These are phyloP conservation scores for Mylabris phalerata DNA, from an alignment of 1,140 invertebrate species.

Conservation along the genomic window DNA sequence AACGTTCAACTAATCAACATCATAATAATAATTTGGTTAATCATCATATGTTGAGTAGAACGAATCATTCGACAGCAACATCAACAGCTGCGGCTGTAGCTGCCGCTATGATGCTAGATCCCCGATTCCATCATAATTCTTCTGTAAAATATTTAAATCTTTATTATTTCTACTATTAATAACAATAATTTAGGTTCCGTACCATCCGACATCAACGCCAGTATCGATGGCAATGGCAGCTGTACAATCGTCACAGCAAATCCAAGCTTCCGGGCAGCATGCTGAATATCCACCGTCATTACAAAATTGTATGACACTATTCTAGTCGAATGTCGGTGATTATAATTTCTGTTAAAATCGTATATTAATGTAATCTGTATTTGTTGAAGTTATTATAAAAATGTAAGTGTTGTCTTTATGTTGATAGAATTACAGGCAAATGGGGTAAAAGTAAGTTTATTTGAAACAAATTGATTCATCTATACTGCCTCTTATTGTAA, in stretches of 20 bases:
- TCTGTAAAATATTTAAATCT: conserved; percentile 24
- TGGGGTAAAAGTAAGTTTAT: too few relatives aligned
- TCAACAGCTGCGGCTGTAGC: conserved; percentile 41
- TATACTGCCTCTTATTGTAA: too few relatives aligned
- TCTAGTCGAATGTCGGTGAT: conserved; percentile 22
- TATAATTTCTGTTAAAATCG: too few relatives aligned
- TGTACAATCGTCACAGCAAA: conserved; percentile 39
- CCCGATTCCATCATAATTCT: conserved; percentile 41
- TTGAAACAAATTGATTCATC: too few relatives aligned
- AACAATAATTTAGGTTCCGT: conserved; percentile 31
- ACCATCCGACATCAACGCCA: conserved; percentile 38
- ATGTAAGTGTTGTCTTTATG: too few relatives aligned
- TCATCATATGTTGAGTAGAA: conserved; percentile 36
- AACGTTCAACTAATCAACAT: conserved; percentile 28
- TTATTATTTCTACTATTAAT: background rate
- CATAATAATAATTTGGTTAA: conserved; percentile 31
- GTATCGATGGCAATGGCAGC: conserved; percentile 44
- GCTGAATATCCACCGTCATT: conserved; percentile 43
- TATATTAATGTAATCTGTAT: too few relatives aligned
- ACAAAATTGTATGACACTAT: conserved; percentile 41
- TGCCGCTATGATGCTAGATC: conserved; percentile 43
- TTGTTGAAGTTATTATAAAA: too few relatives aligned
- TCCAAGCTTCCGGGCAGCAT: conserved; percentile 37
- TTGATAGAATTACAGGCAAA: too few relatives aligned
- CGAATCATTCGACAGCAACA: conserved; percentile 37